Evolutionary conservation across 35 echinoderm and acorn worm species (phyloP), one percentile per base, ranked within the genome.

Genomic region (Stichopus chloronotus): DNA sequence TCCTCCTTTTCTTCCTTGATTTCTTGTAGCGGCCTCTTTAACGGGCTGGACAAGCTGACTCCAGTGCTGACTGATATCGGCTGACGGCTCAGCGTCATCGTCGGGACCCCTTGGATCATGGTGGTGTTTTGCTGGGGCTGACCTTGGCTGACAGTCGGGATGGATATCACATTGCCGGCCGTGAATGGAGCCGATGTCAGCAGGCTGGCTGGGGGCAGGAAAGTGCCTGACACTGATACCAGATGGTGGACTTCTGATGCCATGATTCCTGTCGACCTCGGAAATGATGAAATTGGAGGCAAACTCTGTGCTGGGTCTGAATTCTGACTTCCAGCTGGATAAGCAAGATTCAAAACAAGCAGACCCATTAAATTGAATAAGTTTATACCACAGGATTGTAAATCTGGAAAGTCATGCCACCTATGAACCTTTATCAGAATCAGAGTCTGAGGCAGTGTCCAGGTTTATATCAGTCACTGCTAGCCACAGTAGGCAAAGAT

Each of bases 191-290:
- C 87, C 9, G 79, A 56, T 25, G 84, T 86, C 81, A 93, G 93
- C 59, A 95, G 90, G 87, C 86, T 97, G 23, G 96, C 81, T 6
- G 96, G 96, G 56, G 96, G 96, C 60, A 91, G 96, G 91, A 92
- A 97, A 52, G 96, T 97, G 16, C 96, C 96, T 17, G 96, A 81
- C 23, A 97, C 96, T 8, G 96, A 95, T 19, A 97, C 96, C 56
- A 97, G 74, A 57, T 97, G 96, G 69, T 93, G 92, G 16, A 83
- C 78, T 54, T 90, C 93, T 19, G 91, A 72, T 52, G 95, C 43
- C 57, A 58, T 10, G 25, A 94, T 87, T 60, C 76, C 87, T 13
- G 83, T 21, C 7, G 84, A 55, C 61, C 68, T 24, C 14, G 86
- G 53, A 58, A 83, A 92, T 19, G 90, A 92, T 17, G 91, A 65